Evolutionary conservation across 2,113 vertebrate species (phyloP), one percentile per base, ranked within the genome.

Genomic region (Scolopax mira): DNA sequence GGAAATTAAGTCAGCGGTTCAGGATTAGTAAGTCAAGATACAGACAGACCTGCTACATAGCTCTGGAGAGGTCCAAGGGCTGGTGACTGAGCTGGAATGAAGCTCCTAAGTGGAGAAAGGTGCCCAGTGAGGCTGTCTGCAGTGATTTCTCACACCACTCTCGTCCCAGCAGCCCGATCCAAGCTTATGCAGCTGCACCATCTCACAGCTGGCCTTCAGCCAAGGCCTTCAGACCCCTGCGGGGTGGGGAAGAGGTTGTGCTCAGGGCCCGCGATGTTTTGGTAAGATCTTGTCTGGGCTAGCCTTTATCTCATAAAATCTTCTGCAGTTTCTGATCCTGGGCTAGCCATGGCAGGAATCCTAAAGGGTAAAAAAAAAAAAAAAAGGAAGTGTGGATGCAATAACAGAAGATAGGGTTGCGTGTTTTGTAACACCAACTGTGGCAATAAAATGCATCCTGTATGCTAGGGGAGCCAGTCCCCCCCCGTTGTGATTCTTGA

Each of bases 401-500:
- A 18, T 79, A 88, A 72, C 83, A 92, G 85, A 85, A 88, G 71
- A 44, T 18, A 42, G 35, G 51, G 9, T 89, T 77, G 62, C 0
- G 2, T 72, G 90, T 95, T 93, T 89, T 87, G 93, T 85, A 96
- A 97, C 16, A 6, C 41, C 19, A n/a, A 22, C 77, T 93, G 93
- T 85, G 80, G 96, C 92, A 95, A 94, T 92, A 70, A 92, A 92
- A 70, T 4, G 1, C 90, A 89, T 95, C 90, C 93, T 96, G 94
- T 84, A 3, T 44, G 57, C 33, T 35, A 17, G 57, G 80, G 85
- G 41, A 90, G 83, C 73, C 86, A 79, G 5, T 37, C 19, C 58
- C 30, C 55, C 62, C 41, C 37, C 0, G 1, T 10, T 46, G 84
- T 18, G 93, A 61, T 85, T 79, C 74, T 37, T 37, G 70, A 79